Percentiles rank a stretch among this genome's conserved stretches.
These are phyloP conservation scores for Acrossocheilus fasciatus DNA, from an alignment of 2,797 vertebrate species.

Conservation along the genomic window DNA sequence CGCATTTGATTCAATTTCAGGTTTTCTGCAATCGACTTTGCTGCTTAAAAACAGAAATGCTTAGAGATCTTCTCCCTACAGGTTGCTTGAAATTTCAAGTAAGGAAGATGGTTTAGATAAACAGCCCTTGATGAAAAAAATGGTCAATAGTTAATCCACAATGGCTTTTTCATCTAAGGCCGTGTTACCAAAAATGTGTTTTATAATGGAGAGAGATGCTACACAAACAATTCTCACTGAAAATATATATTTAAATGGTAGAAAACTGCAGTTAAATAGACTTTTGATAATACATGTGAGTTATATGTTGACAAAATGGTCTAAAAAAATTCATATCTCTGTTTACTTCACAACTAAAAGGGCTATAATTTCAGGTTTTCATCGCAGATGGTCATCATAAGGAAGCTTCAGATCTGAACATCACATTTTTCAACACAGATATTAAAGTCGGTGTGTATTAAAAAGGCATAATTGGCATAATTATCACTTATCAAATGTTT, in stretches of 20 bases:
- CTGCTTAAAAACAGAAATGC: background rate
- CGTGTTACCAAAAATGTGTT: conserved; percentile 24
- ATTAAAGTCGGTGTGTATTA: background rate
- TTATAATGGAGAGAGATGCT: background rate
- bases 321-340: background rate
- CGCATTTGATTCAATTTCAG: conserved; percentile 18
- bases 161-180: background rate
- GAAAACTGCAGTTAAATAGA: conserved; percentile 21
- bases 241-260: conserved; percentile 9
- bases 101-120: background rate
- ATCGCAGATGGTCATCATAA: background rate
- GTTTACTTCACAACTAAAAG: conserved; percentile 46
- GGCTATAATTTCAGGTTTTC: conserved; percentile 31
- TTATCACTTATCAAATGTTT: background rate
- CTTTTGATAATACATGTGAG: conserved; percentile 3
- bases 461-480: background rate
- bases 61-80: background rate
- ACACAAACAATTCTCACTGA: conserved; percentile 5
- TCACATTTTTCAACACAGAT: background rate
- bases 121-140: background rate
- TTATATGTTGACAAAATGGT: background rate
- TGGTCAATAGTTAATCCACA: background rate
- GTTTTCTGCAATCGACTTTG: background rate
- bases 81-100: background rate
- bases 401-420: background rate